Base-by-base conservation (phyloP, 2,888 invertebrate genomes). In the Synergus laeviventris region DNA sequence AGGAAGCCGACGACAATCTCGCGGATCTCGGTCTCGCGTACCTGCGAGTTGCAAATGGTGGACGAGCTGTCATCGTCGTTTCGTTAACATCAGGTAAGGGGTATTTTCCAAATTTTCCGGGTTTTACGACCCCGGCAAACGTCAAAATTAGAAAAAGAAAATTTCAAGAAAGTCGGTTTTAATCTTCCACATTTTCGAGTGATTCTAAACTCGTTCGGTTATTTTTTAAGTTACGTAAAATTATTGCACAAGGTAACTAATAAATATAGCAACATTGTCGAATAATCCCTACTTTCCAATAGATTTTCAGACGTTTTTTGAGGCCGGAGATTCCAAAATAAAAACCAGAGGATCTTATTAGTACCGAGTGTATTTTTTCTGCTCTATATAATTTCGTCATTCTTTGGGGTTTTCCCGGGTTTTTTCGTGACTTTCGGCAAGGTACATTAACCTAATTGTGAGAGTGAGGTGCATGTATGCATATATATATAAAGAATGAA, bases 41-140 rank as follows among this genome's bases (percentile, higher is more conserved):
- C 84, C 84, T 84, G 86, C 76, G 85, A 87, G 86, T 88, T 87
- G 89, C 87, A 89, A 90, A 90, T 90, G 90, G 90, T 90, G 90
- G 89, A 87, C 84, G 86, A 88, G 83, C 87, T 88, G 87, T 88
- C 89, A 88, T 86, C 84, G 81, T 89, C 83, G 88, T 87, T 79
- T 84, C 87, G 86, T 86, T 89, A 89, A 90, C 90, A 89, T 89
- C 89, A 89, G 89, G 89, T 90, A 88, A 75, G 85, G 77, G 60
- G 78, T 76, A 77, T 78, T 79, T 14, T 39, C 60, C 9, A 36
- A 49, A 39, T 56, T 56, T 66, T 36, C 75, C 54, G 24, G 38
- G 18, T 59, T 24, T 77, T 54, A 16, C 14, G 12, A 45, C 18
- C 36, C 16, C 38, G 42, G 54, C 49, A 76, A 74, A 21, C 18